These are phyloP conservation scores for Patella caerulea DNA, from an alignment of 2,888 invertebrate species.

Conservation along the genomic window DNA sequence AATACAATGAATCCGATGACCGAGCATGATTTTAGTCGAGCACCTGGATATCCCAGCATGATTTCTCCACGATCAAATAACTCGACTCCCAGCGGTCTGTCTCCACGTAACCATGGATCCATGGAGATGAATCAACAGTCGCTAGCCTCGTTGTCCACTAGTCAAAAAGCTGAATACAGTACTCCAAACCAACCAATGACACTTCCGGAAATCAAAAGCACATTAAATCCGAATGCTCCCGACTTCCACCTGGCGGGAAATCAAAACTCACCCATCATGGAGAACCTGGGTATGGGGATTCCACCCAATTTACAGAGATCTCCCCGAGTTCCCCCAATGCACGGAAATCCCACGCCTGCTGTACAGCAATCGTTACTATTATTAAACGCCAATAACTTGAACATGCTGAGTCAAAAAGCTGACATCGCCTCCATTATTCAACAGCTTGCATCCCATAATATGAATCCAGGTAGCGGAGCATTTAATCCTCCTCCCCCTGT, in stretches of 20 bases:
- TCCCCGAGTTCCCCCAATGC: neutral
- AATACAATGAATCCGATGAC: slow-evolving; percentile 24
- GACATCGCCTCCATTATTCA: slow-evolving; percentile 34
- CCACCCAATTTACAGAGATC: neutral
- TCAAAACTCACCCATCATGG: slow-evolving; percentile 24
- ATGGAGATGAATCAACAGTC: slow-evolving; percentile 41
- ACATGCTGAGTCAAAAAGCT: slow-evolving; percentile 12
- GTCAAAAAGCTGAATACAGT: slow-evolving; percentile 66
- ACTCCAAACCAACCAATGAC: slow-evolving; percentile 70
- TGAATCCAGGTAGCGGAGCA: neutral
- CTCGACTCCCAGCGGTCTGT: slow-evolving; percentile 43
- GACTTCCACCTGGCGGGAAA: slow-evolving; percentile 75
- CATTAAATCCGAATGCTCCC: slow-evolving; percentile 86
- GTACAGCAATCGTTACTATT: slow-evolving; percentile 5
- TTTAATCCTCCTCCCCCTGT: slow-evolving; percentile 38
- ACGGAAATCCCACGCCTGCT: neutral
- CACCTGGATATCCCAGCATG: slow-evolving; percentile 60
- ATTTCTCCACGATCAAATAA: slow-evolving; percentile 53
- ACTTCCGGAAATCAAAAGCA: slow-evolving; percentile 72
- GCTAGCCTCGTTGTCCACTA: slow-evolving; percentile 33
- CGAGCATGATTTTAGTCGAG: slow-evolving; percentile 34
- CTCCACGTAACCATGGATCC: slow-evolving; percentile 40
- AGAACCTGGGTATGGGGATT: slow-evolving; percentile 16
- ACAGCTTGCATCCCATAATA: slow-evolving; percentile 44
- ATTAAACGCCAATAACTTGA: slow-evolving; percentile 5